Evolutionary conservation across 1,140 invertebrate genomes (phyloP).

Genomic region (Bicyclus anynana): DNA sequence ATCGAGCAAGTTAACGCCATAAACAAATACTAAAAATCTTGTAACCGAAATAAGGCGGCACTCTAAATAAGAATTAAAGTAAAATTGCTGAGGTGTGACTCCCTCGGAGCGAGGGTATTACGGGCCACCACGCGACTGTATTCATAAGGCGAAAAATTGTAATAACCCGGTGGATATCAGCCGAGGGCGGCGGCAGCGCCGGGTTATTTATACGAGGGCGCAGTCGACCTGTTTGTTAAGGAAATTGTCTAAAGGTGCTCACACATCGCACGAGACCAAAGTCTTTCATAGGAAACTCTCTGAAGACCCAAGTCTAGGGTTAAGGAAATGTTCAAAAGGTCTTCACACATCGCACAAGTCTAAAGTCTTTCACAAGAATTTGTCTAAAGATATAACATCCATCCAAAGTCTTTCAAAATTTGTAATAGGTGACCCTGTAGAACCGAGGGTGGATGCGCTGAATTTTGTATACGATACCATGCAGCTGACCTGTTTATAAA

Average conservation of each 20-base stretch:
- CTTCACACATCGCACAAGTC: too few species aligned
- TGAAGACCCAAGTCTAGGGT: too few species aligned
- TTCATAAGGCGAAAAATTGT: slow-evolving; percentile 76
- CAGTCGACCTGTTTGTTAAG: slow-evolving; percentile 44
- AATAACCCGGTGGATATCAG: slow-evolving; percentile 67
- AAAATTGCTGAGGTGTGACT: slow-evolving; percentile 72
- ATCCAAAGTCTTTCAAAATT: too few species aligned
- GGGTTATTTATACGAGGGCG: slow-evolving; percentile 55
- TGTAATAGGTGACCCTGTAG: too few species aligned
- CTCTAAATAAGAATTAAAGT: slow-evolving; percentile 76
- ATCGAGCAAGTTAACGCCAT: slow-evolving; percentile 54
- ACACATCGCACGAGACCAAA: neutral
- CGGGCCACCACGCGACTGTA: slow-evolving; percentile 54
- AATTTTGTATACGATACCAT: too few species aligned
- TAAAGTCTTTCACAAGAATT: too few species aligned
- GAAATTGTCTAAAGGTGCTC: slow-evolving; percentile 61
- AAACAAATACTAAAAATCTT: slow-evolving; percentile 74
- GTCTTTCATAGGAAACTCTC: too few species aligned
- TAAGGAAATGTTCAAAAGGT: too few species aligned
- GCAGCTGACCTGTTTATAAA: too few species aligned
- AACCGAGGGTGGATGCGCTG: too few species aligned
- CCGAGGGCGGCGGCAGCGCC: slow-evolving; percentile 44
- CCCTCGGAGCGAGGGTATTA: slow-evolving; percentile 45
- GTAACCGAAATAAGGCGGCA: slow-evolving; percentile 69
- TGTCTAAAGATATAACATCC: too few species aligned